Percentiles rank a stretch among this genome's conserved stretches.
phyloP scores from a whole-genome alignment of 2,797 vertebrate species.

The Pantherophis alleghaniensis region DNA sequence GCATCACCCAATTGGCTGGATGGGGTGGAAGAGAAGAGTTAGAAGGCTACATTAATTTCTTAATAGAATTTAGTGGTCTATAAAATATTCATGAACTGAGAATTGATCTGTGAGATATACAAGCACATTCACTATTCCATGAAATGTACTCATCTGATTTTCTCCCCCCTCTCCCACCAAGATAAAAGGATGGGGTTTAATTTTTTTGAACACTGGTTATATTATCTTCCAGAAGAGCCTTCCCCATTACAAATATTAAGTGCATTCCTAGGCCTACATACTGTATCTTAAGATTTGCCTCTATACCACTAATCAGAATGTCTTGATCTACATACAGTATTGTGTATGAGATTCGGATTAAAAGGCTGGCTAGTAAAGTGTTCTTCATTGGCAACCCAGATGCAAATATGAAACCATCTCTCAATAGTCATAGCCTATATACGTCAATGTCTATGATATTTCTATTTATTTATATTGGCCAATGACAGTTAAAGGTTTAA shows the following conservation, averaged over 20 bases:
- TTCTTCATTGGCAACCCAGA: background rate
- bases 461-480: background rate
- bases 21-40: constrained; percentile 19
- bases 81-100: constrained; percentile 33
- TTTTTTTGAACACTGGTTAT: background rate
- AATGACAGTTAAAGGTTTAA: background rate
- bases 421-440: background rate
- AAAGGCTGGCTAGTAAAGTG: background rate
- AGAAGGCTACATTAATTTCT: constrained; percentile 29
- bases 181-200: background rate
- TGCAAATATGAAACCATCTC: background rate
- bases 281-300: background rate
- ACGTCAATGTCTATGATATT: background rate
- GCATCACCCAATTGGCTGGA: background rate
- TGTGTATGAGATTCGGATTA: background rate
- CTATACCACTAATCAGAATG: background rate
- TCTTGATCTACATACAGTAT: background rate
- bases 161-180: background rate
- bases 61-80: constrained; percentile 29
- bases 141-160: background rate
- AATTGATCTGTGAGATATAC: constrained; percentile 20
- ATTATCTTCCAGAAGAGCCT: background rate
- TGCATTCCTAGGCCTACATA: background rate
- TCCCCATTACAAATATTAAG: background rate
- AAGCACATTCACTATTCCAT: background rate